A percentile compares a stretch with the other conserved stretches of the same genome.
phyloP scores from a whole-genome alignment of 2,113 vertebrate genomes.

The Axis porcinus region DNA sequence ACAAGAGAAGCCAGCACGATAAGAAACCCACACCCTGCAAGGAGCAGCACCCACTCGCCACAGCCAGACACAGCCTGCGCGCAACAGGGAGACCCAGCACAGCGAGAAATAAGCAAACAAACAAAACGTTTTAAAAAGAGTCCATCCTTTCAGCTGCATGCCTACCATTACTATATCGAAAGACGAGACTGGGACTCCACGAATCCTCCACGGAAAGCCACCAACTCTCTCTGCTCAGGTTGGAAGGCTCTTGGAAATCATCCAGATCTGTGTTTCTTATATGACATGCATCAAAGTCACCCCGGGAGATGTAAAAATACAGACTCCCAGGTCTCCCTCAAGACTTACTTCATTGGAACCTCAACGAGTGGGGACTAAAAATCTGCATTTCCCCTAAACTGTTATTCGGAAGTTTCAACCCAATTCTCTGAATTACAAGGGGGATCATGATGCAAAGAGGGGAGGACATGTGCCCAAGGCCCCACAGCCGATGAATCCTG shows the following conservation, averaged over 20 bases:
- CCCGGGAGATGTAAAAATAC: background rate
- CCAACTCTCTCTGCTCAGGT: background rate
- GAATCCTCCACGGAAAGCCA: background rate
- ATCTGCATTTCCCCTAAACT: background rate
- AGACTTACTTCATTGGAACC: background rate
- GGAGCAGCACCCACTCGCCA: background rate
- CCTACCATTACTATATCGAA: background rate
- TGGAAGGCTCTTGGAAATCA: background rate
- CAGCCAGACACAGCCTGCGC: accelerated
- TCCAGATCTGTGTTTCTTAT: background rate
- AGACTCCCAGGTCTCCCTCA: background rate
- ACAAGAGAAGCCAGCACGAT: background rate
- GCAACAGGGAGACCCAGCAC: background rate
- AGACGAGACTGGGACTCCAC: background rate
- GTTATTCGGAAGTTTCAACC: background rate
- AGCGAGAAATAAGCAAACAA: accelerated
- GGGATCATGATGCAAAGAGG: background rate
- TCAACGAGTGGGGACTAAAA: background rate
- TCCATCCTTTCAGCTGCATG: background rate
- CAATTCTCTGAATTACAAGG: background rate
- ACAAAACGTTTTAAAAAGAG: accelerated
- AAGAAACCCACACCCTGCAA: accelerated
- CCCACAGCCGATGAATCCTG: background rate
- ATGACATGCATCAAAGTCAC: background rate
- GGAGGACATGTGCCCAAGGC: background rate